Evolutionary conservation across 2,888 invertebrate species (phyloP).

Genomic region (Spisula solida): DNA sequence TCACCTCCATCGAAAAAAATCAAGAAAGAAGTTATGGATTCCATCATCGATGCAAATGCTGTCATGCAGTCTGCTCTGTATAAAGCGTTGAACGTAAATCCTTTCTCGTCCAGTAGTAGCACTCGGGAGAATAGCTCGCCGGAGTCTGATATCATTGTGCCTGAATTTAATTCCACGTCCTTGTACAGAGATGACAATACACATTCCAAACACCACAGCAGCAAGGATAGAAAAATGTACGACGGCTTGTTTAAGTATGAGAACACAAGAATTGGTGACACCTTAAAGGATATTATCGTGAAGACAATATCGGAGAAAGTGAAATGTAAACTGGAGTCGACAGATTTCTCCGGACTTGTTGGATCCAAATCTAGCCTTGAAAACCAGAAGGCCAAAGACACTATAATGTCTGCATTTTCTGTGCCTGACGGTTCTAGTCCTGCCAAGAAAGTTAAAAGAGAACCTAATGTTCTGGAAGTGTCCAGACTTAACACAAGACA

Average conservation of each 20-base stretch:
- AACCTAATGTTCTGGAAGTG: constrained; percentile 49
- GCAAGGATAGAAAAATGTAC: constrained; percentile 88
- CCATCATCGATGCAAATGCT: constrained; percentile 40
- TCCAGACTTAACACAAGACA: constrained; percentile 37
- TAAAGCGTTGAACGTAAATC: constrained; percentile 50
- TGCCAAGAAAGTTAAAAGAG: constrained; percentile 74
- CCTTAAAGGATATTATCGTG: constrained; percentile 95
- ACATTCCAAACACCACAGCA: constrained; percentile 1
- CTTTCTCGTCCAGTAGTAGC: constrained; percentile 29
- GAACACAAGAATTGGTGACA: constrained; percentile 88
- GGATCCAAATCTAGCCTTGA: constrained; percentile 51
- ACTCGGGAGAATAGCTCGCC: constrained; percentile 43
- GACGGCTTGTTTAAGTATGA: constrained; percentile 79
- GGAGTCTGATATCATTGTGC: constrained; percentile 49
- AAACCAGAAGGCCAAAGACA: constrained; percentile 64
- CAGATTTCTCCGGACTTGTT: constrained; percentile 64
- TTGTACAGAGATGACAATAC: constrained; percentile 5
- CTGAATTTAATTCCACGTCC: constrained; percentile 17
- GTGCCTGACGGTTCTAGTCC: constrained; percentile 66
- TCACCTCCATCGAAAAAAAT: constrained; percentile 33
- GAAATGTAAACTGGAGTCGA: constrained; percentile 71
- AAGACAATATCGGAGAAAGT: constrained; percentile 95
- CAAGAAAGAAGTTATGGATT: constrained; percentile 35
- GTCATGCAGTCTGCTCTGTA: constrained; percentile 47
- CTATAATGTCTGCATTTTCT: constrained; percentile 67